phyloP scores from a whole-genome alignment of 2,888 invertebrate genomes.

The Leptinotarsa peninsularis region DNA sequence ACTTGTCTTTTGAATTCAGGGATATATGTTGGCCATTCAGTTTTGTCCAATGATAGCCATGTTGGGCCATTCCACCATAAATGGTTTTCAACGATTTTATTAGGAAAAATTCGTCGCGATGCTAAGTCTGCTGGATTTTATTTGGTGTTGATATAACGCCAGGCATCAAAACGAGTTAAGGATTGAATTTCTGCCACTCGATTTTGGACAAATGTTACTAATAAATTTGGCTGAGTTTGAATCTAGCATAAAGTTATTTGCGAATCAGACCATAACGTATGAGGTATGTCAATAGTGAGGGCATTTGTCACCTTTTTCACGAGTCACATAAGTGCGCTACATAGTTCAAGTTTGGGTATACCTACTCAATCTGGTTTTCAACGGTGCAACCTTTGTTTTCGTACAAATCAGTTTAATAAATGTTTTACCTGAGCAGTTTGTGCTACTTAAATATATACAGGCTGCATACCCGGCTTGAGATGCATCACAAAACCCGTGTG shows the following conservation, averaged over 20 bases:
- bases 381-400: constrained; percentile 19
- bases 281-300: constrained; percentile 10
- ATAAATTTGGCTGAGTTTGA: constrained; percentile 23
- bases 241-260: constrained; percentile 26
- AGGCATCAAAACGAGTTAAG: constrained; percentile 11
- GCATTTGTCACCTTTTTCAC: constrained; percentile 27
- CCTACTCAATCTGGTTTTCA: constrained; percentile 27
- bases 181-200: constrained; percentile 19
- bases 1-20: too few relatives aligned
- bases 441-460: constrained; percentile 20
- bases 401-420: constrained; percentile 23
- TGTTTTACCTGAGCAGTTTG: neutral
- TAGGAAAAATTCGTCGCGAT: constrained; percentile 5
- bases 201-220: constrained; percentile 28
- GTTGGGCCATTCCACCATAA: constrained; percentile 28
- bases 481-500: constrained; percentile 14
- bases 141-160: constrained; percentile 24
- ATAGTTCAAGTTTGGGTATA: constrained; percentile 35
- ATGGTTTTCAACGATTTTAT: constrained; percentile 7
- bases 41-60: constrained; percentile 22
- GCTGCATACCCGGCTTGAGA: constrained; percentile 2
- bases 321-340: constrained; percentile 36
- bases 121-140: neutral
- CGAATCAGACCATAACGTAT: constrained; percentile 28
- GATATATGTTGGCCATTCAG: neutral